A percentile compares a stretch with the other conserved stretches of the same genome.
phyloP scores from a whole-genome alignment of 2,888 invertebrate genomes.

The Aromia moschata region DNA sequence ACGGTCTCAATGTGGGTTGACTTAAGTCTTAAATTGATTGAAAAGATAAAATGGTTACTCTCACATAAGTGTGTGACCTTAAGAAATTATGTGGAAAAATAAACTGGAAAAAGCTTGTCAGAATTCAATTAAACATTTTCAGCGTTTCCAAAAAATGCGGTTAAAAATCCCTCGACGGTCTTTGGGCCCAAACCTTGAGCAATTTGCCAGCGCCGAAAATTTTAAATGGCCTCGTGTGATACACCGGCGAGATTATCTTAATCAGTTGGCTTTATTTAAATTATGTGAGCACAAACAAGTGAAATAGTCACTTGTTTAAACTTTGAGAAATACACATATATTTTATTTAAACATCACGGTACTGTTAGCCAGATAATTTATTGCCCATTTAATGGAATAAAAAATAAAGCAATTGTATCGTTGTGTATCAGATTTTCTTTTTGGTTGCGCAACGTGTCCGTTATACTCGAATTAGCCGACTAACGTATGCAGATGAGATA shows the following conservation, averaged over 20 bases:
- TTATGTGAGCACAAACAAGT: constrained; percentile 27
- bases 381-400: constrained; percentile 33
- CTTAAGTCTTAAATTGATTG: too few relatives aligned
- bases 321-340: constrained; percentile 20
- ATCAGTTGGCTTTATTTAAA: constrained; percentile 28
- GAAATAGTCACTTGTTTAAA: constrained; percentile 17
- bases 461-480: constrained; percentile 24
- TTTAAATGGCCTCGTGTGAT: constrained; percentile 18
- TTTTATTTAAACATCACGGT: constrained; percentile 21
- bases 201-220: constrained; percentile 6
- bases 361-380: constrained; percentile 31
- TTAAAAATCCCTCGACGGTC: too few relatives aligned
- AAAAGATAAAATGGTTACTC: too few relatives aligned
- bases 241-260: constrained; percentile 22
- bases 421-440: constrained; percentile 32
- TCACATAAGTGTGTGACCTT: too few relatives aligned
- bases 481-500: constrained; percentile 16
- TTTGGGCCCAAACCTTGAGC: neutral
- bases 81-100: too few relatives aligned
- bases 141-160: too few relatives aligned
- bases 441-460: constrained; percentile 27
- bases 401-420: constrained; percentile 37
- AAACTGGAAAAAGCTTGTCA: too few relatives aligned
- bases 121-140: too few relatives aligned
- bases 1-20: too few relatives aligned